Evolutionary conservation across 2,888 invertebrate genomes (phyloP), one percentile per base, ranked within the genome.

Genomic region (Ptychoptera albimana): DNA sequence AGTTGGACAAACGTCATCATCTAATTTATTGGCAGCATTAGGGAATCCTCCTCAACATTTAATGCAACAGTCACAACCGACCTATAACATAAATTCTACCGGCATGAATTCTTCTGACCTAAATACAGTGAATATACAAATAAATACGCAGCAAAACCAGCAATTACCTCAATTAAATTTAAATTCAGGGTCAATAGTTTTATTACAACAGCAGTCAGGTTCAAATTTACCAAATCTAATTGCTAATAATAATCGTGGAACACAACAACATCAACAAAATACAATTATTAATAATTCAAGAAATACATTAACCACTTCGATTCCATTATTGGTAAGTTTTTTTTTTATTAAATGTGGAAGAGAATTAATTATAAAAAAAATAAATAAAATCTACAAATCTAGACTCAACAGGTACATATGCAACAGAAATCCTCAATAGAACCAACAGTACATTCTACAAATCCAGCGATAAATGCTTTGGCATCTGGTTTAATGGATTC

Each of bases 401-500:
- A 23, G 55, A 43, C 58, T 57, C 42, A 46, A 48, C 57, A 58
- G 43, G 55, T 57, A 46, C 55, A 56, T 44, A 59, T 57, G 41
- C 49, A 55, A 43, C 48, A 53, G 41, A 45, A 45, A 32, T 45
- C 48, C 36, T 48, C 53, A 46, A 50, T 32, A 12, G 34, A 34
- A 8, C 42, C 54, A 47, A 53, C 61, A 45, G 54, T 60, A 50
- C 57, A 64, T 53, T 55, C 62, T 16, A 53, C 54, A 9, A 73
- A 73, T 52, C 60, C 64, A 31, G 80, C 81, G 46, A 82, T 84
- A 53, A 83, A 75, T 59, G 84, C 84, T 42, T 73, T 86, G 52
- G 81, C 82, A 49, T 82, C 79, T 49, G 82, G 82, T 59, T 74
- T 85, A 35, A 82, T 82, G 81, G 82, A 84, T 59, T 82, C 82